Evolutionary conservation across 2,888 invertebrate species (phyloP).

Genomic region (Apotomis turbidana): DNA sequence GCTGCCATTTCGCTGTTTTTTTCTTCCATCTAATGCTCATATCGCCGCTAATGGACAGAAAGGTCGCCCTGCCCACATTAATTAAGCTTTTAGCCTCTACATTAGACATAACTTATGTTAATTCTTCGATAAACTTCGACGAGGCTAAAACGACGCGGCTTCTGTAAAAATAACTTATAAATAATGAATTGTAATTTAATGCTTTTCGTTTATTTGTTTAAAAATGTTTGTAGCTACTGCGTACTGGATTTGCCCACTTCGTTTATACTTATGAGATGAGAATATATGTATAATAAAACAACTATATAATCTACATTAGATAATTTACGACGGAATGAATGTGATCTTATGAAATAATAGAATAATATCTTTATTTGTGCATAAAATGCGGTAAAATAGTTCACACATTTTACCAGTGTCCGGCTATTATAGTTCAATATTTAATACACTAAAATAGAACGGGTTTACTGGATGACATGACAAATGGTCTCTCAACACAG

Average conservation of each 20-base stretch:
- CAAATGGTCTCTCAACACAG: too few species aligned
- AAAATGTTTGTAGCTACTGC: neutral
- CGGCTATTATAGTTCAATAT: too few species aligned
- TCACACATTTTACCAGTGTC: too few species aligned
- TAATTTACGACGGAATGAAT: too few species aligned
- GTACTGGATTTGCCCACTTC: neutral
- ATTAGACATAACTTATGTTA: constrained; percentile 35
- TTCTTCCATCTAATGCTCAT: constrained; percentile 32
- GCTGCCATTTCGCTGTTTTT: neutral
- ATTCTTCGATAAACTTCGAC: constrained; percentile 30
- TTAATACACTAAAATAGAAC: too few species aligned
- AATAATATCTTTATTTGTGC: too few species aligned
- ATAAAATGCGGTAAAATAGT: too few species aligned
- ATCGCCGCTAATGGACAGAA: constrained; percentile 30
- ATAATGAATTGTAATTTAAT: constrained; percentile 15
- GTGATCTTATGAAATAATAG: too few species aligned
- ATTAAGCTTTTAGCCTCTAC: constrained; percentile 33
- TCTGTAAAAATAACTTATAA: constrained; percentile 15
- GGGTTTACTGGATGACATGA: too few species aligned
- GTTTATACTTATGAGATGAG: too few species aligned
- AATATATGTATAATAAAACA: too few species aligned
- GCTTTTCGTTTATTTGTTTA: neutral
- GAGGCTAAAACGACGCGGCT: constrained; percentile 14
- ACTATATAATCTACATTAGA: too few species aligned
- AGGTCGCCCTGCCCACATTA: constrained; percentile 34